These are phyloP conservation scores for Drosophila ogumai DNA, from an alignment of 1,140 invertebrate genomes.

Conservation along the genomic window DNA sequence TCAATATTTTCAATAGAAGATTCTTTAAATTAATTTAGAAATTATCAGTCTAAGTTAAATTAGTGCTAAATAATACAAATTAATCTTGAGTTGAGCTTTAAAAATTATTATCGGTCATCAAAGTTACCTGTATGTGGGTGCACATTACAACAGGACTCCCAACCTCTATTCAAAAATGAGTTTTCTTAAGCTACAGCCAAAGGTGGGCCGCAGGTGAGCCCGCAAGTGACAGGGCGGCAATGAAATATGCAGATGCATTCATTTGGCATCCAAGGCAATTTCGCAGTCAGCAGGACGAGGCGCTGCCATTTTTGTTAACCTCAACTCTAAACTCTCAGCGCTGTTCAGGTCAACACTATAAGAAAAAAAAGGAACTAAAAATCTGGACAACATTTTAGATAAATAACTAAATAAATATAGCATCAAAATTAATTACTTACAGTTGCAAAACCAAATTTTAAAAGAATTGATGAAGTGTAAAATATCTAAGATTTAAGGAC, in stretches of 20 bases:
- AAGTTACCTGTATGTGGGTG: not conserved
- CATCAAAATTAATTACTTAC: not conserved
- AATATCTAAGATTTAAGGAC: not conserved
- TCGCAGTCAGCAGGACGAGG: slow-evolving; percentile 36
- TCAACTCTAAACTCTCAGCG: slow-evolving; percentile 36
- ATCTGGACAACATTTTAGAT: not conserved
- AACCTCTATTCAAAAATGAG: slow-evolving; percentile 11
- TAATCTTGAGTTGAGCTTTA: not conserved
- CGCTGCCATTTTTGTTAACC: slow-evolving; percentile 68
- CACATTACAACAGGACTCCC: not conserved
- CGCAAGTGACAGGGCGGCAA: slow-evolving; percentile 35
- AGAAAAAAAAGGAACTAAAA: not conserved
- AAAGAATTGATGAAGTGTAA: not conserved
- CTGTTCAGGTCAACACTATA: not conserved
- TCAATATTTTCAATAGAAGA: no score
- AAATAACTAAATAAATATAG: not conserved
- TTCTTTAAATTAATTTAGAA: no score
- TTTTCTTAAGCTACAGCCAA: slow-evolving; percentile 6
- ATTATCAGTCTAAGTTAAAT: not conserved
- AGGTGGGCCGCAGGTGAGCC: slow-evolving; percentile 19
- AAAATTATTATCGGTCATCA: not conserved
- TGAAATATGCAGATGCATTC: slow-evolving; percentile 71
- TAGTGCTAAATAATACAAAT: not conserved
- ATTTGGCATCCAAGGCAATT: slow-evolving; percentile 66
- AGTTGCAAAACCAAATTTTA: not conserved